Evolutionary conservation across 2,888 invertebrate genomes (phyloP).

Genomic region (Dicranocentrus wangi): DNA sequence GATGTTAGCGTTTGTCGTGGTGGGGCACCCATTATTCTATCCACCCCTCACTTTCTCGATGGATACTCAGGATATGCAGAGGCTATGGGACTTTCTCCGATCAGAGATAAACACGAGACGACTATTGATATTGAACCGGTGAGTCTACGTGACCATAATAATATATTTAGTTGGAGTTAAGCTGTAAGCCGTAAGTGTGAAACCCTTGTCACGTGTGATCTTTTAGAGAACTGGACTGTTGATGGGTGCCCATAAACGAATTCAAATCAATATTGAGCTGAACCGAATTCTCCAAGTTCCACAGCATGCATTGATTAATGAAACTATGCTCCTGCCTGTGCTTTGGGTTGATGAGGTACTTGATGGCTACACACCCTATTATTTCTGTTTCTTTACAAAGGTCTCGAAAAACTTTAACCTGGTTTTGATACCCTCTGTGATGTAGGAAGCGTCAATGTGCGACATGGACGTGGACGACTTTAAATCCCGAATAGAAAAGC

Average conservation of each 20-base stretch:
- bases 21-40: conserved; percentile 43
- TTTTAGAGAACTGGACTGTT: conserved; percentile 54
- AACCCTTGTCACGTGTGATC: background rate
- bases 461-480: conserved; percentile 42
- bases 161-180: background rate
- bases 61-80: conserved; percentile 10
- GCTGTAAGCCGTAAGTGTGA: background rate
- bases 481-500: conserved; percentile 30
- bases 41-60: conserved; percentile 49
- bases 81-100: conserved; percentile 1
- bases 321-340: conserved; percentile 28
- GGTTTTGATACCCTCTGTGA: background rate
- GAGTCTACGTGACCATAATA: background rate
- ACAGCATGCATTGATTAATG: background rate
- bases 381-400: too few relatives aligned
- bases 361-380: too few relatives aligned
- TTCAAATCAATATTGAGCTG: conserved; percentile 55
- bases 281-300: background rate
- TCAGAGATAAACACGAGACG: conserved; percentile 34
- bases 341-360: conserved; percentile 59
- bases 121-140: conserved; percentile 58
- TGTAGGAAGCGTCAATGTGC: conserved; percentile 33
- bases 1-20: conserved; percentile 32
- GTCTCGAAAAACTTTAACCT: too few relatives aligned
- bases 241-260: conserved; percentile 43